Base-by-base conservation (phyloP, 2,797 vertebrate genomes). In the Aldrovandia affinis region DNA sequence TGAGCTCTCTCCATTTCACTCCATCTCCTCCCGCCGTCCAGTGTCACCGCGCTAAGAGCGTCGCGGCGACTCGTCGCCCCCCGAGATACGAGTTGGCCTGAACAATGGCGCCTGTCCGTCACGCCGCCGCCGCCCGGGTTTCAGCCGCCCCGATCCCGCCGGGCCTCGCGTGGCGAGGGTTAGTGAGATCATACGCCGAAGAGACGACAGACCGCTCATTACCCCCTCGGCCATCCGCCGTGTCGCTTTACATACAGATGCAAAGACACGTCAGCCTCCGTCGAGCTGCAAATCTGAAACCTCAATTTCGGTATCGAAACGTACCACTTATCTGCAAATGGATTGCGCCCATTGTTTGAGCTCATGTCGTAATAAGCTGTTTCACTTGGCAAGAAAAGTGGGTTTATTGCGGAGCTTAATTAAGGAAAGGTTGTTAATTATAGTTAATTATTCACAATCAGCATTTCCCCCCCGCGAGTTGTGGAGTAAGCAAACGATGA, bases 381-480 rank as follows among this genome's bases (percentile, higher is more conserved):
- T 91, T 92, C 89, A 91, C 89, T 91, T 91, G 89, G 91, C 90
- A 89, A 90, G 89, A 87, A n/a, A 89, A 85, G 85, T 82, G 87
- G 88, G 87, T 89, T 88, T 90, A 89, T 90, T 89, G 89, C 88
- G 86, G 88, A 89, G 88, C 88, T 85, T 90, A 91, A 91, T 92
- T 92, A 91, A 88, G 84, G 86, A 88, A 88, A 88, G 89, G 88
- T 89, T 86, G 88, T 86, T 91, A 92, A 92, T 91, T 91, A 91
- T 84, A 85, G 83, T 88, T 91, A 91, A 92, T 92, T 92, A 90
- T 88, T 86, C 85, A 82, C 85, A 73, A 87, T 89, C 89, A 90
- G 88, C 78, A 85, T 68, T 83, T 88, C 78, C 85, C 88, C 85
- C 87, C 59, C 9, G 80, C 22, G 83, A 28, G 59, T 82, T 5